Percentiles rank a stretch among this genome's conserved stretches.
Conservation (phyloP, 2,797 vertebrate species). For the Poeciliopsis gracilis region DNA sequence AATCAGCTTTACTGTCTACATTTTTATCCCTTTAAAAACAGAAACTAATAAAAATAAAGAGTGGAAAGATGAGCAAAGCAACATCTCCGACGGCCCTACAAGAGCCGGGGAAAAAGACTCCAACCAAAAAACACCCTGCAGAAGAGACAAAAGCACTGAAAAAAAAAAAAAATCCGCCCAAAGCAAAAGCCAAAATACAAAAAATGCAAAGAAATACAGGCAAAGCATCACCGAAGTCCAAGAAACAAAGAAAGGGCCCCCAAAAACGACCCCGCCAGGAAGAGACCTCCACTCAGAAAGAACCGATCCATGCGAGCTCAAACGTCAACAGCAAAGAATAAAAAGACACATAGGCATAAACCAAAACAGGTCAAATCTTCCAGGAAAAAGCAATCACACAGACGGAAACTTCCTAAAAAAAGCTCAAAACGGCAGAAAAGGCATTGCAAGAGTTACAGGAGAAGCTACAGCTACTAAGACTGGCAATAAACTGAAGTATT, state of each 20-base stretch:
- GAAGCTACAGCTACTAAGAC: background rate
- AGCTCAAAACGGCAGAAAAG: background rate
- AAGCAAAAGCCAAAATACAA: slow-evolving; percentile 2
- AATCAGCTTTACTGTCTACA: background rate
- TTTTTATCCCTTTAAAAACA: slow-evolving; percentile 10
- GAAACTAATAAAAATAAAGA: background rate
- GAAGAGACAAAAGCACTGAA: slow-evolving; percentile 1
- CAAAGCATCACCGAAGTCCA: background rate
- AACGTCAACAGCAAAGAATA: background rate
- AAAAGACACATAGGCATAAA: background rate
- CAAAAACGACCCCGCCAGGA: slow-evolving; percentile 14
- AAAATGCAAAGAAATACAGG: background rate
- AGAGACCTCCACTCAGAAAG: background rate
- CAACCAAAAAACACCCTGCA: slow-evolving; percentile 10
- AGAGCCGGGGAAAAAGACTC: slow-evolving; percentile 10
- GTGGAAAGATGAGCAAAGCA: background rate
- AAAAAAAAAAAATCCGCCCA: slow-evolving; percentile 9
- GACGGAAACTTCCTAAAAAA: background rate
- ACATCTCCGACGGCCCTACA: slow-evolving; percentile 10
- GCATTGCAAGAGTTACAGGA: background rate
- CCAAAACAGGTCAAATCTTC: slow-evolving; percentile 8
- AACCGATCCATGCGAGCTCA: background rate
- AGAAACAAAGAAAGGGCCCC: background rate
- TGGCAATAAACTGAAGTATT: slow-evolving; percentile 32
- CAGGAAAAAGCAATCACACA: background rate